These are phyloP conservation scores for Lophochroa leadbeateri DNA, from an alignment of 2,113 vertebrate genomes.

Conservation along the genomic window DNA sequence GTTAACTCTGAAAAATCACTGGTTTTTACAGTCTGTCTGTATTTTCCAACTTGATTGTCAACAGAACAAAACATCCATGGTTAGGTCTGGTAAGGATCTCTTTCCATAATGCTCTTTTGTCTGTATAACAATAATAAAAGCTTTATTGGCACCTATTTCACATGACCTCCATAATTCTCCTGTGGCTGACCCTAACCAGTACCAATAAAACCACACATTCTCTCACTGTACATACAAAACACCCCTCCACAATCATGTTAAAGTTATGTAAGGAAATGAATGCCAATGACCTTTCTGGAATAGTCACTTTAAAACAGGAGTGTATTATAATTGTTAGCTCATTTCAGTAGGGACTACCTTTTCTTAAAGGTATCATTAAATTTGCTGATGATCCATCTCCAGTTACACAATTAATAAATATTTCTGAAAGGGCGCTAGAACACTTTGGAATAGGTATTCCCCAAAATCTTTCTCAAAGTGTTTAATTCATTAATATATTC, in stretches of 20 bases:
- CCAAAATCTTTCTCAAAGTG: not conserved
- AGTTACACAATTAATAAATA: not conserved
- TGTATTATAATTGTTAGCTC: not conserved
- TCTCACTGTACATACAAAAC: not conserved
- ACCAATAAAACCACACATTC: conserved; percentile 54
- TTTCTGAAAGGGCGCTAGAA: not conserved
- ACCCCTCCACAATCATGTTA: not conserved
- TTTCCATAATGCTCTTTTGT: conserved; percentile 64
- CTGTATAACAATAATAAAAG: conserved; percentile 67
- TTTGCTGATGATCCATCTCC: not conserved
- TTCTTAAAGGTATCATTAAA: not conserved
- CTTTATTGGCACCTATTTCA: conserved; percentile 67
- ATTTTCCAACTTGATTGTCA: conserved; percentile 38
- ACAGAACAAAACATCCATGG: conserved; percentile 40
- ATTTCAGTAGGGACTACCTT: not conserved
- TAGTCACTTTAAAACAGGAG: not conserved
- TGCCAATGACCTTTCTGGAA: not conserved
- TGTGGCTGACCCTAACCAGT: conserved; percentile 60
- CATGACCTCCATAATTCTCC: conserved; percentile 60
- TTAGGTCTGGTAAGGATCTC: conserved; percentile 53
- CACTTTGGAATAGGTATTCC: not conserved
- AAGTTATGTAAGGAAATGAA: not conserved
- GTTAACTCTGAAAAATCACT: not conserved
- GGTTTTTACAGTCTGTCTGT: not conserved
- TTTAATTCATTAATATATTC: not conserved